Percentiles rank a stretch among this genome's conserved stretches.
Conservation (phyloP, 2,888 invertebrate genomes). For the Poecilobothrus nobilitatus region DNA sequence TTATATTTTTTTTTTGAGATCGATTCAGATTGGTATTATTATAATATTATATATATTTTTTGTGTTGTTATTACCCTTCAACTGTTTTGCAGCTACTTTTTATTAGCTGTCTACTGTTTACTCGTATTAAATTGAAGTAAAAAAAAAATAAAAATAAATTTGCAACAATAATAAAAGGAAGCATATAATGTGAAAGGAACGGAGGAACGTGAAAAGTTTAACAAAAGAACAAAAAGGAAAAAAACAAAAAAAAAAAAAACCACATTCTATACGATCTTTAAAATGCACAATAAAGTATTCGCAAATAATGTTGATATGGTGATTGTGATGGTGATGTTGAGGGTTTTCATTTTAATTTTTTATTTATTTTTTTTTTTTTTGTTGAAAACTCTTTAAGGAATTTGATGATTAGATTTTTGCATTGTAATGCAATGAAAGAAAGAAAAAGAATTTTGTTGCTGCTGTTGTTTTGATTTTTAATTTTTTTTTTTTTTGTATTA, state of each 20-base stretch:
- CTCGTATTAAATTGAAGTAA: too few relatives aligned
- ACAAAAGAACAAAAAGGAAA: neutral
- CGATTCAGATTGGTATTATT: too few relatives aligned
- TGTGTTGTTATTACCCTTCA: neutral
- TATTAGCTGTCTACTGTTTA: neutral
- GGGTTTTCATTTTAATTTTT: too few relatives aligned
- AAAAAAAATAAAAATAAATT: too few relatives aligned
- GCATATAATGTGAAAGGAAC: too few relatives aligned
- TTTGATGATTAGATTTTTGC: conserved; percentile 17
- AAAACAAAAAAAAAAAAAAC: too few relatives aligned
- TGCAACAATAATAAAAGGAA: too few relatives aligned
- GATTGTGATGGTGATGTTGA: conserved; percentile 12
- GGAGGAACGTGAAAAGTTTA: too few relatives aligned
- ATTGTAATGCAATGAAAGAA: conserved; percentile 16
- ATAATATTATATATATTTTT: too few relatives aligned
- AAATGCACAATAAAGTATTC: neutral
- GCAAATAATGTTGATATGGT: conserved; percentile 4
- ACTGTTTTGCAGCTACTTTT: neutral
- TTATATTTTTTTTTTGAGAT: too few relatives aligned
- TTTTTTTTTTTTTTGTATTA: neutral
- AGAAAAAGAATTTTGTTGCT: conserved; percentile 12
- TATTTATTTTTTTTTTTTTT: conserved; percentile 16
- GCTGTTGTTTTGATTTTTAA: neutral
- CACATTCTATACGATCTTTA: too few relatives aligned
- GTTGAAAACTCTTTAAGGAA: conserved; percentile 14